Evolutionary conservation across 2,888 invertebrate species (phyloP), one percentile per base, ranked within the genome.

Genomic region (Eugnorisma glareosa): DNA sequence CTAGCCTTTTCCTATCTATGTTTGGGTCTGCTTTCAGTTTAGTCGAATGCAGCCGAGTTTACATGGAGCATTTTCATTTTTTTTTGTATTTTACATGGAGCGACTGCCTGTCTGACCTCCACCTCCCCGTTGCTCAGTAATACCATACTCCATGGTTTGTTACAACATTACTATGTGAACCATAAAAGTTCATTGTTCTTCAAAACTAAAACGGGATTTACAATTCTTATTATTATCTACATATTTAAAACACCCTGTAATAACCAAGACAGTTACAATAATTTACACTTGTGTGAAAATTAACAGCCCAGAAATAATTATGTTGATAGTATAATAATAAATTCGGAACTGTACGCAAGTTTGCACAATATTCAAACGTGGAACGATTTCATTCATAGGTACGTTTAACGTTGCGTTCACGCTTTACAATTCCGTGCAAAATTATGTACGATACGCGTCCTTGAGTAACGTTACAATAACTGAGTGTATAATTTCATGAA

Each of bases 331-430:
- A 75, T 57, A n/a, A 77, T 43, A 40, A 66, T 45, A 48, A 67
- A 77, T 87, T 88, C 73, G 79, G 79, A 69, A 83, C 73, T 67
- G 51, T 70, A 37, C 66, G 79, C 76, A 80, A 70, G 48, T 78
- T 85, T 86, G 74, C 84, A 85, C 76, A 88, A 89, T 40, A 40
- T 79, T 76, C 67, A 75, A 79, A 81, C 85, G 80, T 78, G 67
- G 54, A 71, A 82, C 81, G 73, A 78, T 83, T 89, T 82, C 89
- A 88, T 89, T 89, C 89, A 89, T 84, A 54, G 10, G 40, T 40
- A 82, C 73, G 11, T 54, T 83, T 43, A 51, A n/a, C 57, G 73
- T 75, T 83, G 74, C 76, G 81, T 64, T 77, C 74, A 82, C 78
- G 73, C 63, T 69, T 79, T 81, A 81, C 77, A 77, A 82, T 79